Conservation (phyloP, 2,113 vertebrate genomes). For the Hydropotes inermis region DNA sequence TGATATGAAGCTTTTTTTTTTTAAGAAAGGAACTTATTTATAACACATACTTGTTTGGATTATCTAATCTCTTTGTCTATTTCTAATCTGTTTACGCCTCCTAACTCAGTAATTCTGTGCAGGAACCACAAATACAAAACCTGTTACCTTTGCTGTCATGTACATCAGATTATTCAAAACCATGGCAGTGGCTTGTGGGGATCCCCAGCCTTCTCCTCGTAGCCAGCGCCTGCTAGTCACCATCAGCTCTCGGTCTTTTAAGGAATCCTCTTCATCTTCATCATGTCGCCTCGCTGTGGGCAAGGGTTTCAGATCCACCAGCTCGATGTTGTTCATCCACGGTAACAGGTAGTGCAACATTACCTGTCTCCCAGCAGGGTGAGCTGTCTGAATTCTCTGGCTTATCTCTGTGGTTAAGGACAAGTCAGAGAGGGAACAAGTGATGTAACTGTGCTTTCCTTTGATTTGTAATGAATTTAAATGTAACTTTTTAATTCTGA, state of each 20-base stretch:
- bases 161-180: slow-evolving; percentile 99
- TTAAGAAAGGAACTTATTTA: not conserved
- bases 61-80: not conserved
- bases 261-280: slow-evolving; percentile 91
- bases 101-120: not conserved
- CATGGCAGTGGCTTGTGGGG: slow-evolving; percentile 96
- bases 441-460: not conserved
- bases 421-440: not conserved
- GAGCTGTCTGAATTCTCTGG: slow-evolving; percentile 97
- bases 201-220: slow-evolving; percentile 97
- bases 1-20: not conserved
- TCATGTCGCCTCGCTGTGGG: slow-evolving; percentile 86
- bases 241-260: slow-evolving; percentile 92
- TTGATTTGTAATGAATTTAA: not conserved
- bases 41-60: not conserved
- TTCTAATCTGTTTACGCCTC: not conserved
- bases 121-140: not conserved
- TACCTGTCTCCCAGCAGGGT: slow-evolving; percentile 95
- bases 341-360: slow-evolving; percentile 98
- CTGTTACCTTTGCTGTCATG: slow-evolving; percentile 96
- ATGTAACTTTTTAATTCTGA: not conserved
- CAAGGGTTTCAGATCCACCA: slow-evolving; percentile 92
- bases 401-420: slow-evolving; percentile 90
- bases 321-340: slow-evolving; percentile 99
- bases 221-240: slow-evolving; percentile 97